Percentiles rank a stretch among this genome's conserved stretches.
Evolutionary conservation across 2,113 vertebrate species (phyloP).

Genomic region (Petrocephalus zakoni): DNA sequence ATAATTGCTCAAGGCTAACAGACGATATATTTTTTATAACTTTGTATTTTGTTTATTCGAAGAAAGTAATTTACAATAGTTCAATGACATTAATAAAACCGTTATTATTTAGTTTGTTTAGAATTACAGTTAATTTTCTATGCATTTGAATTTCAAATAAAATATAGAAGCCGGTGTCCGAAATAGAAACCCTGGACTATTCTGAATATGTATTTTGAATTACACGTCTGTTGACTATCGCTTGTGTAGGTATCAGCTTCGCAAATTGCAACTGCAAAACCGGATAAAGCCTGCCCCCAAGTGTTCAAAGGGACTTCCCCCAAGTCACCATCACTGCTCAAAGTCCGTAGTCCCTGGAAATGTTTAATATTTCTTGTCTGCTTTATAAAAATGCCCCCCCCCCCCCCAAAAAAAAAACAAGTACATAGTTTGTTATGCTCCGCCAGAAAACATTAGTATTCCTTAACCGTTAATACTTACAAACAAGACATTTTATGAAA

Average conservation of each 20-base stretch:
- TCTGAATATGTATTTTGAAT: background rate
- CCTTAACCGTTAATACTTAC: background rate
- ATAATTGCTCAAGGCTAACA: background rate
- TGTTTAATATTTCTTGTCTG: background rate
- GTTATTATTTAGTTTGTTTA: background rate
- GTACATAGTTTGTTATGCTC: background rate
- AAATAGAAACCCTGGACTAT: background rate
- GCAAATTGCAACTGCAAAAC: background rate
- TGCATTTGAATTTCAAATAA: background rate
- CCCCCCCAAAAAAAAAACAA: background rate
- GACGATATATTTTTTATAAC: background rate
- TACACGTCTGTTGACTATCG: background rate
- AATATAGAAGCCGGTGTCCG: background rate
- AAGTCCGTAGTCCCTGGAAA: background rate
- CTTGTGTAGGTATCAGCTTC: background rate
- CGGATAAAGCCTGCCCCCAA: background rate
- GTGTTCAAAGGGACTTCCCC: background rate
- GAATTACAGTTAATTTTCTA: background rate
- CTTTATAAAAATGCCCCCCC: background rate
- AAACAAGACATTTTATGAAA: background rate
- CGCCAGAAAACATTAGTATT: background rate
- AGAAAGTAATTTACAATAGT: background rate
- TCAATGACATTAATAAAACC: background rate
- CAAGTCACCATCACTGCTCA: background rate
- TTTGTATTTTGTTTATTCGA: background rate